Conservation (phyloP, 2,797 vertebrate genomes). For the Clarias pachynema region DNA sequence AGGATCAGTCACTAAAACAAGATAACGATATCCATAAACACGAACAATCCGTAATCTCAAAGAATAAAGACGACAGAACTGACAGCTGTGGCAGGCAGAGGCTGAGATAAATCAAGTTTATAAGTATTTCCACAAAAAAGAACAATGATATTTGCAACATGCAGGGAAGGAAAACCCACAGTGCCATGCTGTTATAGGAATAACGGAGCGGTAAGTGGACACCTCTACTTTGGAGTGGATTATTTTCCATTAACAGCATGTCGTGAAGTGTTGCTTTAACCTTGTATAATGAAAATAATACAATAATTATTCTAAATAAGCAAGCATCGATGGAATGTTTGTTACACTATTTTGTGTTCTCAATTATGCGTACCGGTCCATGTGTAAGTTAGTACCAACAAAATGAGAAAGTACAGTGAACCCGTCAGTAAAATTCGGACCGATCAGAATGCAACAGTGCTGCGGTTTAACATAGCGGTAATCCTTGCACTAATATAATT, state of each 20-base stretch:
- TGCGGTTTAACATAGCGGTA: neutral
- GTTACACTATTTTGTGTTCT: neutral
- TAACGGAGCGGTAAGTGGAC: neutral
- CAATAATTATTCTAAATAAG: too few species aligned
- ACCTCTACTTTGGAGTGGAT: neutral
- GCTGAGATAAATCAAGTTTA: neutral
- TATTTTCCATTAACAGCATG: neutral
- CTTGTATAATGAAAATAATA: too few species aligned
- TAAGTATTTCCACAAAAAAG: neutral
- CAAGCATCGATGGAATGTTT: neutral
- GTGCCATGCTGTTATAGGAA: neutral
- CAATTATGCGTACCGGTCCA: neutral
- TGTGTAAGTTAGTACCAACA: too few species aligned
- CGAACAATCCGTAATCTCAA: too few species aligned
- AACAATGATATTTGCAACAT: neutral
- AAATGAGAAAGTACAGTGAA: neutral
- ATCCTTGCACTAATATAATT: neutral
- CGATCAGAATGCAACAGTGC: neutral
- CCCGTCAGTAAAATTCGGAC: neutral
- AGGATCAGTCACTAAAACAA: slow-evolving; percentile 15
- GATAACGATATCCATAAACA: neutral
- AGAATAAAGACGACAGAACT: neutral
- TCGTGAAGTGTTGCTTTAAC: too few species aligned
- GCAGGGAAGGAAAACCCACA: neutral
- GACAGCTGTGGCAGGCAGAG: neutral